Evolutionary conservation across 1,140 invertebrate species (phyloP), one percentile per base, ranked within the genome.

Genomic region (Lepidurus packardi): DNA sequence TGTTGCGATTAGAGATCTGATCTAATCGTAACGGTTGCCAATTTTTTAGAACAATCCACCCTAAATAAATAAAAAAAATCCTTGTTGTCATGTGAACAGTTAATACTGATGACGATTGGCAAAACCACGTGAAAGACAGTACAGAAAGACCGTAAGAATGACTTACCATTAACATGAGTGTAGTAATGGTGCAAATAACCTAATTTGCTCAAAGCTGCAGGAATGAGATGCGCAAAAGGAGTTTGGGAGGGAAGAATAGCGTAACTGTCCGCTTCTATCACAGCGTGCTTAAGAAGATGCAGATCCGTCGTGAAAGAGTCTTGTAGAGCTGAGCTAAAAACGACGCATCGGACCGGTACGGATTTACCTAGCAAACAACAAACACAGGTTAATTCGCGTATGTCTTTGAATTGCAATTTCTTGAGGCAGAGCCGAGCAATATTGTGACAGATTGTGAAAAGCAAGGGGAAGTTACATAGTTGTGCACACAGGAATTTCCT

Each of bases 21-120:
- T 97, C 95, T 84, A 97, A 91, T 4, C 91, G 89, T 47, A 98
- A 84, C 1, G 95, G 93, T 84, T 94, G 95, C 96, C 96, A 97
- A 82, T 97, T 96, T 83, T 94, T 94, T 81, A 98, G 92, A 16
- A 95, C 91, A 73, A 98, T 91, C 53, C 92, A 92, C 80, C 94
- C 94, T 91, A 86, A 78, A 8, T 44, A 21, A 84, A 79, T 75
- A 81, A 80, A 80, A 47, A 76, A 81, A 80, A 78, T 43, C n/a
- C 16, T 45, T 10, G 74, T 2, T 73, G 76, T 74, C 11, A 65
- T 53, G n/a, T 65, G 44, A 43, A 24, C 7, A 16, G n/a, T 25
- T 79, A 74, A 77, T 78, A 79, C 80, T 7, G 11, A 16, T 41
- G 5, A 53, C 76, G 45, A 43, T 65, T 7, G 10, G 74, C 75